Evolutionary conservation across 2,797 vertebrate species (phyloP), one percentile per base, ranked within the genome.

Genomic region (Peromyscus eremicus): DNA sequence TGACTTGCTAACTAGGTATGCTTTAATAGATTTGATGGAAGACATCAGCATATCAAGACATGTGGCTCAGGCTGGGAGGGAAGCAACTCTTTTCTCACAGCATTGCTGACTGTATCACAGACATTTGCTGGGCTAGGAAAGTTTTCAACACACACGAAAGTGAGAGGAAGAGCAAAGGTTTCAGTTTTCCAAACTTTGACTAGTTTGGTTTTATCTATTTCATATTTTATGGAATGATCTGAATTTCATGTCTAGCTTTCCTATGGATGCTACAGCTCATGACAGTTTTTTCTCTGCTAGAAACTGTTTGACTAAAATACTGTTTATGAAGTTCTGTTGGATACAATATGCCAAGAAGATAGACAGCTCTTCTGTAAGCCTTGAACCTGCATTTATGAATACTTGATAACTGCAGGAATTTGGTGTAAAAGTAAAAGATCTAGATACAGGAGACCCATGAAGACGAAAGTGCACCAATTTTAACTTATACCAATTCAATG

Each of bases 21-120:
- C 98, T 98, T 98, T 98, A 98, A 98, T 97, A 97, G 97, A 98
- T 95, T 96, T 98, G 97, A 96, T 94, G 98, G 97, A 98, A 97
- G 98, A 98, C 49, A 93, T 96, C 92, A 98, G 98, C 94, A 81
- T 88, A 97, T 87, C 97, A 95, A 43, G 83, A 87, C 82, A 97
- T 91, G 64, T 88, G 85, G 25, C 34, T 92, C 80, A 97, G 98
- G 97, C 97, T 98, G 96, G 91, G 96, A 98, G 98, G 87, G 95
- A 90, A 95, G 81, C 60, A 98, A 86, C 95, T 97, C 95, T 89
- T 86, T 95, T 1, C 76, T 14, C 83, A 76, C 71, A 98, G 93
- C 96, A 98, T 95, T 98, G 98, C 70, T n/a, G 97, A 97, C 97
- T 97, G 98, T 91, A 1, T 0, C 97, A 97, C 80, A 97, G 96